Evolutionary conservation across 2,888 invertebrate genomes (phyloP).

Genomic region (Eudemis profundana): DNA sequence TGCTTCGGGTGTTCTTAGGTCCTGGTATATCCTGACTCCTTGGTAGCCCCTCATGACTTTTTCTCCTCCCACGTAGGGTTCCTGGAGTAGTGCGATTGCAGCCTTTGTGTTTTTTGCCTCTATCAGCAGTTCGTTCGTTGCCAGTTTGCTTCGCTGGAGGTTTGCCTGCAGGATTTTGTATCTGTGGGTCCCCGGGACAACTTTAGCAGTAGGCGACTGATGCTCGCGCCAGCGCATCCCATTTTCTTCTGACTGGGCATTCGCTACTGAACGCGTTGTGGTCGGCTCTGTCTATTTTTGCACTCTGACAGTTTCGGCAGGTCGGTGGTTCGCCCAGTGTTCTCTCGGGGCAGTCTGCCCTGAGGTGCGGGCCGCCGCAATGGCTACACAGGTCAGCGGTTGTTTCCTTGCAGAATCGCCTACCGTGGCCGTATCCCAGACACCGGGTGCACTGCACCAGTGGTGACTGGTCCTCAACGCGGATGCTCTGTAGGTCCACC

Average conservation of each 20-base stretch:
- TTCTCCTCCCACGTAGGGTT: slow-evolving; percentile 41
- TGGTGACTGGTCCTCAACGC: slow-evolving; percentile 26
- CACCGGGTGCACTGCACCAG: too few relatives aligned
- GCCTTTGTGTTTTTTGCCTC: neutral
- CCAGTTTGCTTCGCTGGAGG: neutral
- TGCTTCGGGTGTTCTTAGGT: neutral
- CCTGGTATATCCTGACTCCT: slow-evolving; percentile 29
- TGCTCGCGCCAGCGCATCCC: too few relatives aligned
- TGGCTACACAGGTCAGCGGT: slow-evolving; percentile 20
- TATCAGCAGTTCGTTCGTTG: neutral
- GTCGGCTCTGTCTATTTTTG: too few relatives aligned
- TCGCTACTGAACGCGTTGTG: too few relatives aligned
- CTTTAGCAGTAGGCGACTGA: slow-evolving; percentile 44
- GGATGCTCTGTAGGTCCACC: neutral
- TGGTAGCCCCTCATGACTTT: neutral
- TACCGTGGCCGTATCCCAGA: slow-evolving; percentile 30
- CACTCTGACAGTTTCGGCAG: slow-evolving; percentile 42
- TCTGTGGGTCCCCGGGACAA: neutral
- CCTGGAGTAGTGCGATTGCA: slow-evolving; percentile 37
- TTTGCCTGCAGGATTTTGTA: too few relatives aligned
- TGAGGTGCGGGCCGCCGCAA: slow-evolving; percentile 29
- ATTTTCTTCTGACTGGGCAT: too few relatives aligned
- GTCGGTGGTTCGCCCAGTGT: neutral
- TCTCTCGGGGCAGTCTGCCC: slow-evolving; percentile 17
- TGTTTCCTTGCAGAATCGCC: slow-evolving; percentile 11